phyloP scores from a whole-genome alignment of 2,113 vertebrate genomes.

The Chaenogobius annularis region DNA sequence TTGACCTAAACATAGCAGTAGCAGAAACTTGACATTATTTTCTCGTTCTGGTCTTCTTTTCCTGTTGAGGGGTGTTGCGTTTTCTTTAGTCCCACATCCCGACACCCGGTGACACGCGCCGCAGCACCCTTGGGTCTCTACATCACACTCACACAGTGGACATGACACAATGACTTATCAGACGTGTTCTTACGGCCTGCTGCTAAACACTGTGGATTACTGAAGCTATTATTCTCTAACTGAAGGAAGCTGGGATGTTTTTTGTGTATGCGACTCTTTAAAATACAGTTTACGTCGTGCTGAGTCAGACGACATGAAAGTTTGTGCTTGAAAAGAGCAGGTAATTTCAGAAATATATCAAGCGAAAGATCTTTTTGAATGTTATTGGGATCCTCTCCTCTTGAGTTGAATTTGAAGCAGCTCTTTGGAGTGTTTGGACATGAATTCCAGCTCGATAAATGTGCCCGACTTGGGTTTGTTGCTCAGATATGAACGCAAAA shows the following conservation, averaged over 20 bases:
- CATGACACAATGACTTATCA: constrained; percentile 56
- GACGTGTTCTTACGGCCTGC: background rate
- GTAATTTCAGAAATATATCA: too few species aligned
- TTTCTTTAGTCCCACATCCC: background rate
- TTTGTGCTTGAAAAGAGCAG: too few species aligned
- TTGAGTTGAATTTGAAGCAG: too few species aligned
- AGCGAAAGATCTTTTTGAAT: too few species aligned
- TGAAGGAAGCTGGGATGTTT: background rate
- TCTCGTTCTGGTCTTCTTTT: background rate
- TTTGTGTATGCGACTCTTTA: background rate
- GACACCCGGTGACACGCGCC: background rate
- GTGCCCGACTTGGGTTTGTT: too few species aligned
- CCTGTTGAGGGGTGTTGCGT: background rate
- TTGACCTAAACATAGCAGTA: background rate
- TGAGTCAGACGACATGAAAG: too few species aligned
- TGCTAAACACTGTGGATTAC: constrained; percentile 6
- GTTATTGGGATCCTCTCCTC: too few species aligned
- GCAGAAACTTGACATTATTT: background rate
- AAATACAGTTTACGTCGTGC: background rate
- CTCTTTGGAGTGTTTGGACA: too few species aligned
- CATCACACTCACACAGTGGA: constrained; percentile 39
- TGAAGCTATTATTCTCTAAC: background rate
- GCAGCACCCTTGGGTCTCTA: constrained; percentile 14
- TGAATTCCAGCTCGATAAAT: too few species aligned
- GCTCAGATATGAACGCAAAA: too few species aligned